Percentiles rank a stretch among this genome's conserved stretches.
These are phyloP conservation scores for Nemotelus pantherinus DNA, from an alignment of 2,888 invertebrate species.

Conservation along the genomic window DNA sequence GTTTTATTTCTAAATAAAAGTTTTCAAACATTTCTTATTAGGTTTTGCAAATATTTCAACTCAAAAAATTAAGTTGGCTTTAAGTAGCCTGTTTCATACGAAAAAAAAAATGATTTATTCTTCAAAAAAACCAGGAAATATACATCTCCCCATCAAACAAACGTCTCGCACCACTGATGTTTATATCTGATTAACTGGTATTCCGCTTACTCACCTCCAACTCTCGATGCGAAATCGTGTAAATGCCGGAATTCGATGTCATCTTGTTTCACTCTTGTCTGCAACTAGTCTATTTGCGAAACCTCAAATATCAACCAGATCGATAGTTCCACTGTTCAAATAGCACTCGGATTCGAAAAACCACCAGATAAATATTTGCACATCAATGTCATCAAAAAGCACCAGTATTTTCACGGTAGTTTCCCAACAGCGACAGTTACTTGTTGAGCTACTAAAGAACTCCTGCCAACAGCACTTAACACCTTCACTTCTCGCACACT, in stretches of 20 bases:
- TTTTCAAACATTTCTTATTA: too few species aligned
- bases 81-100: too few species aligned
- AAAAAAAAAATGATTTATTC: neutral
- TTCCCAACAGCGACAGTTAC: neutral
- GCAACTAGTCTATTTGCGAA: neutral
- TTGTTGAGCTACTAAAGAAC: neutral
- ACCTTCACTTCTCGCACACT: neutral
- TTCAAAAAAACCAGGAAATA: neutral
- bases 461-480: constrained; percentile 3
- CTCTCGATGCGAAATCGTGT: constrained; percentile 24
- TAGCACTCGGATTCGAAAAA: constrained; percentile 14
- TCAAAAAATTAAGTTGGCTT: too few species aligned
- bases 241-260: constrained; percentile 39
- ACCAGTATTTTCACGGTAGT: neutral
- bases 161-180: constrained; percentile 2
- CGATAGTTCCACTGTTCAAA: too few species aligned
- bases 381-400: neutral
- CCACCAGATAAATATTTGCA: constrained; percentile 25
- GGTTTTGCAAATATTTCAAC: too few species aligned
- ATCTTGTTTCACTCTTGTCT: neutral
- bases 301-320: neutral
- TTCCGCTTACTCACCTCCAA: constrained; percentile 36
- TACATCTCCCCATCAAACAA: neutral
- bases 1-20: too few species aligned
- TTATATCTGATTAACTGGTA: constrained; percentile 22